Evolutionary conservation across 1,140 invertebrate species (phyloP).

Genomic region (Homalodisca vitripennis): DNA sequence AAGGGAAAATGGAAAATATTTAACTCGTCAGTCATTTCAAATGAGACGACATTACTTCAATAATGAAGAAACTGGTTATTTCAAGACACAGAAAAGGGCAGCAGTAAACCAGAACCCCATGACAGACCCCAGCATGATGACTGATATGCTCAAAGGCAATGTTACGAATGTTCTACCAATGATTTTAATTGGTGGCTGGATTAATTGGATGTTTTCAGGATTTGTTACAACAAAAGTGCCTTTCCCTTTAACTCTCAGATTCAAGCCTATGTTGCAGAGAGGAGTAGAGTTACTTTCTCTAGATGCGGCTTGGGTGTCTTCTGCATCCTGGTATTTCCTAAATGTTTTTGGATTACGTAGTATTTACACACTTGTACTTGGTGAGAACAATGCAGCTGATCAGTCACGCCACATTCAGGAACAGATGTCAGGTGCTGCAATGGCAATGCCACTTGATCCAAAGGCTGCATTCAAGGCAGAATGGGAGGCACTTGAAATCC

Average conservation of each 20-base stretch:
- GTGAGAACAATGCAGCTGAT: constrained; percentile 98
- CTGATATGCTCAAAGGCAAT: constrained; percentile 99
- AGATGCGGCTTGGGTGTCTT: constrained; percentile 99
- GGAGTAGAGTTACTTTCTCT: constrained; percentile 93
- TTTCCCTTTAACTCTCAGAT: constrained; percentile 95
- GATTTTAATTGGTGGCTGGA: constrained; percentile 99
- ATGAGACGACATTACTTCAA: constrained; percentile 96
- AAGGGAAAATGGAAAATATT: constrained; percentile 93
- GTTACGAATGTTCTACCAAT: constrained; percentile 97
- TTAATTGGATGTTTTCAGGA: constrained; percentile 99
- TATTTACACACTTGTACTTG: constrained; percentile 96
- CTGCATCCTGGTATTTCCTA: constrained; percentile 99
- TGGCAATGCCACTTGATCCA: constrained; percentile 96
- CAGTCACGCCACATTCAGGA: constrained; percentile 96
- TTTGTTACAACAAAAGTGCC: constrained; percentile 97
- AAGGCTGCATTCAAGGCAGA: constrained; percentile 99
- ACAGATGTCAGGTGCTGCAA: constrained; percentile 95
- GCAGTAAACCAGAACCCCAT: constrained; percentile 88
- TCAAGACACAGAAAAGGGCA: constrained; percentile 86
- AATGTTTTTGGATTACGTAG: constrained; percentile 98
- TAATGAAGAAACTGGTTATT: constrained; percentile 86
- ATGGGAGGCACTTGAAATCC: constrained; percentile 98
- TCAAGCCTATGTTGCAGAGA: constrained; percentile 99
- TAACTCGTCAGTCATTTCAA: constrained; percentile 93
- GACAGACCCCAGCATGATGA: constrained; percentile 98